phyloP scores from a whole-genome alignment of 1,140 invertebrate genomes.

The Drosophila mojavensis region DNA sequence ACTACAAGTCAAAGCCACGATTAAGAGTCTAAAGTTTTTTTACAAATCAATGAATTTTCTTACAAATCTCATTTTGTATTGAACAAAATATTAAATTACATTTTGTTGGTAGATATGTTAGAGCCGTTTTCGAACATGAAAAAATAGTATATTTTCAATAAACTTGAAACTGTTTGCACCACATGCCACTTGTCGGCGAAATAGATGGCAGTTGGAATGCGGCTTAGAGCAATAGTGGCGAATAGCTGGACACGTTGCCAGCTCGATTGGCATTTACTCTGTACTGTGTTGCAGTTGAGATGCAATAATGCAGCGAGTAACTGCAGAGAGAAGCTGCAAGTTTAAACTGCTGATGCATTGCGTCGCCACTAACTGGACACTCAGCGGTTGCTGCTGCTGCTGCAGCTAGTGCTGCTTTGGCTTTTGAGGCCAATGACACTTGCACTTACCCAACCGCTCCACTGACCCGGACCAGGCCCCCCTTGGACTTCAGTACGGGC shows the following conservation, averaged over 20 bases:
- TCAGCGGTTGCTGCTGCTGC: slow-evolving; percentile 5
- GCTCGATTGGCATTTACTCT: slow-evolving; percentile 17
- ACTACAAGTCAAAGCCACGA: too few species aligned
- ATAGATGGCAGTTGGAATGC: neutral
- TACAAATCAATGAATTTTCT: too few species aligned
- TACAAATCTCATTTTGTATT: too few species aligned
- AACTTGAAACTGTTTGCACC: neutral
- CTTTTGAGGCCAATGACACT: slow-evolving; percentile 66
- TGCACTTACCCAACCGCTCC: slow-evolving; percentile 15
- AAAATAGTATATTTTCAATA: too few species aligned
- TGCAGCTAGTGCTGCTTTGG: slow-evolving; percentile 7
- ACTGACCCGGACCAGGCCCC: neutral
- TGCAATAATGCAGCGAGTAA: slow-evolving; percentile 17
- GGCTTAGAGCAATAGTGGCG: slow-evolving; percentile 11
- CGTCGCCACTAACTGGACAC: slow-evolving; percentile 44
- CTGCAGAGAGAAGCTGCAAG: neutral
- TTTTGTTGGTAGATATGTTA: too few species aligned
- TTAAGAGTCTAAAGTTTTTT: too few species aligned
- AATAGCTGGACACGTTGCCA: slow-evolving; percentile 2
- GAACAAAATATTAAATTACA: too few species aligned
- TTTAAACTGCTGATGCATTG: slow-evolving; percentile 68
- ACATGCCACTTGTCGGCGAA: slow-evolving; percentile 3
- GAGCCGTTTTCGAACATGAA: too few species aligned
- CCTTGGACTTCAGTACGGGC: neutral
- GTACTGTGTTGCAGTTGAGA: slow-evolving; percentile 12